Conservation (phyloP, 2,113 vertebrate genomes). For the Cariama cristata region DNA sequence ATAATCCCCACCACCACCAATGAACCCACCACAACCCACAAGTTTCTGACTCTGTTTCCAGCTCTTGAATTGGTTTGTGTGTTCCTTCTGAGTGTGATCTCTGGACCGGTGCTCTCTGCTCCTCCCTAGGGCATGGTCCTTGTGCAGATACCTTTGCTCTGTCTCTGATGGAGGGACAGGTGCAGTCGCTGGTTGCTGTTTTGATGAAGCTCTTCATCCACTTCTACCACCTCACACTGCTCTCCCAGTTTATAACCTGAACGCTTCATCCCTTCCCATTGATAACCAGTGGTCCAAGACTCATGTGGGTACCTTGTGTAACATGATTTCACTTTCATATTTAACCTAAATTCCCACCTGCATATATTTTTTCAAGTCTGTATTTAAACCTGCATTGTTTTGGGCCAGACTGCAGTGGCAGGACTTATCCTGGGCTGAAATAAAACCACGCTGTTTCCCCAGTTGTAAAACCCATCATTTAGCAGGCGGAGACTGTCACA, state of each 20-base stretch:
- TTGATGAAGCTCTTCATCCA: slow-evolving; percentile 63
- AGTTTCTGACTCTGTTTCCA: not conserved
- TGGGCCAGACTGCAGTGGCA: not conserved
- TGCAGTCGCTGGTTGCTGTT: slow-evolving; percentile 63
- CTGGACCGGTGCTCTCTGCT: not conserved
- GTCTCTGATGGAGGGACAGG: slow-evolving; percentile 74
- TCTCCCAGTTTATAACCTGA: slow-evolving; percentile 80
- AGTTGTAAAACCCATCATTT: not conserved
- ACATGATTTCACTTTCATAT: not conserved
- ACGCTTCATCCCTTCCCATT: slow-evolving; percentile 74
- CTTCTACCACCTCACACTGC: slow-evolving; percentile 66
- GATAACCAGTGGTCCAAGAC: slow-evolving; percentile 73
- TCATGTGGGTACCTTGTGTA: slow-evolving; percentile 32
- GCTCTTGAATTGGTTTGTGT: not conserved
- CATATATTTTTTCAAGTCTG: not conserved
- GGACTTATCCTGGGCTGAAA: not conserved
- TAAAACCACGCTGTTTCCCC: not conserved
- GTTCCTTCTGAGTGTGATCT: not conserved
- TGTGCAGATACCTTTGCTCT: slow-evolving; percentile 52
- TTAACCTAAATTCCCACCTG: not conserved
- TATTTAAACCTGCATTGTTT: not conserved
- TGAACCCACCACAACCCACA: accelerated
- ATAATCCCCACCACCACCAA: not conserved
- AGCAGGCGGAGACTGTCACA: not conserved
- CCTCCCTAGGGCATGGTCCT: slow-evolving; percentile 23